Base-by-base conservation (phyloP, 2,888 invertebrate species). In the Microctonus hyperodae region DNA sequence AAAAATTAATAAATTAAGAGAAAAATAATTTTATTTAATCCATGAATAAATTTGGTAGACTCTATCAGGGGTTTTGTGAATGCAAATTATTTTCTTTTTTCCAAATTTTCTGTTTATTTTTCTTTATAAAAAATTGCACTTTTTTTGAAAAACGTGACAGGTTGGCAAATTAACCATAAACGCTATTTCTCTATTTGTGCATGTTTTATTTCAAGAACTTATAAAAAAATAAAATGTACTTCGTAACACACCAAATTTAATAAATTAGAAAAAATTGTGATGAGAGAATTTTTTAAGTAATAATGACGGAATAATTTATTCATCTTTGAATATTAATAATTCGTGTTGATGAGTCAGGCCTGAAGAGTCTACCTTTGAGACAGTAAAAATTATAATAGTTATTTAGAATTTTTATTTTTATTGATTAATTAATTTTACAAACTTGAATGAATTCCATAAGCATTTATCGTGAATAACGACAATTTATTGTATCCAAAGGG, bases 41-140 rank as follows among this genome's bases (percentile, higher is more conserved):
- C 70, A 72, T 72, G 16, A 73, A 73, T 66, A 64, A 22, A 62
- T 25, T 76, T 72, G 79, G 75, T 81, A 80, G 80, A 79, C 75
- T 77, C 44, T 73, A 80, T 80, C 78, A 78, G 75, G 77, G 71
- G 74, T 44, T 44, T 44, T 76, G 73, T 73, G 71, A 75, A 74
- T 74, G 72, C 73, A 56, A 51, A 74, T 68, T 75, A 76, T 64
- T 23, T 50, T 58, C 56, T 40, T 56, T 62, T 50, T 16, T 44
- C 10, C 57, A 55, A 51, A 28, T 64, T 65, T 61, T 51, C 37
- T 51, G 7, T 28, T 28, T 13, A 51, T 50, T 55, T 55, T 9
- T 11, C 16, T 28, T 20, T 22, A 56, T 28, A 22, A 1, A 20
- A 37, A 55, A 53, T 50, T 64, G 61, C 51, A 40, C 10, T 62